Percentiles rank a stretch among this genome's conserved stretches.
Conservation (phyloP, 2,797 vertebrate genomes). For the Sphaeramia orbicularis region DNA sequence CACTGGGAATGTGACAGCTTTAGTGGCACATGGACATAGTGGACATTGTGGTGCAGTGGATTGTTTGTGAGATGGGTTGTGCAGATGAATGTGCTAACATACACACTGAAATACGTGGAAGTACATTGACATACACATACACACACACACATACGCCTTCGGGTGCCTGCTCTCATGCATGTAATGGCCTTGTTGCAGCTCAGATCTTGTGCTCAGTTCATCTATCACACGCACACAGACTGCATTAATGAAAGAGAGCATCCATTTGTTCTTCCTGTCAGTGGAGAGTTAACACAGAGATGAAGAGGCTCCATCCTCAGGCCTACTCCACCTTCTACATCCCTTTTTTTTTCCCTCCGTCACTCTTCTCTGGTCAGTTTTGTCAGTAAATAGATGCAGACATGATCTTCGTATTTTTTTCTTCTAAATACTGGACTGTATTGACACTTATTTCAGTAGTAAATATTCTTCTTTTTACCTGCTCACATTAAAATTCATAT, state of each 20-base stretch:
- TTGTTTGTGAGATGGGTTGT: too few relatives aligned
- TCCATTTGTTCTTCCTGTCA: constrained; percentile 22
- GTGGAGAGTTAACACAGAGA: neutral
- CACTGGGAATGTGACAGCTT: neutral
- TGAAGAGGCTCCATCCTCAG: neutral
- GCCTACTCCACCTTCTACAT: neutral
- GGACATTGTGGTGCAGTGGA: neutral
- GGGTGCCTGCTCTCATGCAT: constrained; percentile 47
- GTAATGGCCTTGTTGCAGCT: constrained; percentile 25
- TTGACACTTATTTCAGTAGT: too few relatives aligned
- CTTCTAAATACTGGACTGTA: too few relatives aligned
- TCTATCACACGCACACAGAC: constrained; percentile 1
- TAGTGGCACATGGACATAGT: neutral
- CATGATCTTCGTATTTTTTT: too few relatives aligned
- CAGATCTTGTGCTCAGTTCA: neutral
- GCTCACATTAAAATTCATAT: too few relatives aligned
- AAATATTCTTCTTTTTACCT: too few relatives aligned
- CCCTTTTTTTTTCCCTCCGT: neutral
- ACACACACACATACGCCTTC: neutral
- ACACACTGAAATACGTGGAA: neutral
- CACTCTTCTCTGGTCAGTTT: too few relatives aligned
- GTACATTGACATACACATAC: neutral
- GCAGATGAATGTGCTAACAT: neutral
- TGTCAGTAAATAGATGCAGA: too few relatives aligned
- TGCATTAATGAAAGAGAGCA: constrained; percentile 21